Evolutionary conservation across 2,797 vertebrate genomes (phyloP).

Genomic region (Tolypeutes matacus): DNA sequence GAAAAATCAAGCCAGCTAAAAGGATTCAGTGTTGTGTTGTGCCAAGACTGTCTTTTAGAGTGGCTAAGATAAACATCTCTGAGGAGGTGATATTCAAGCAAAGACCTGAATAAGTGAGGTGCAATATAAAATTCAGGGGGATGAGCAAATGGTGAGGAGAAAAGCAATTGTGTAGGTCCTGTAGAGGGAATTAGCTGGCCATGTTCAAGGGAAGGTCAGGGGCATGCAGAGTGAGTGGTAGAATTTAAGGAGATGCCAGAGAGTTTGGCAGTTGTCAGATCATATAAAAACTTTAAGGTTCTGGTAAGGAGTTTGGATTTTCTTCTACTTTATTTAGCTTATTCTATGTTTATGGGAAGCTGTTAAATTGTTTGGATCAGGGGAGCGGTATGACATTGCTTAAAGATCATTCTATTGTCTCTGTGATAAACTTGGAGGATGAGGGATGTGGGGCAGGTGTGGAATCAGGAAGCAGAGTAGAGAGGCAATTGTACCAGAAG

Average conservation of each 20-base stretch:
- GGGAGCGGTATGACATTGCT: not conserved
- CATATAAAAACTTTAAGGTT: not conserved
- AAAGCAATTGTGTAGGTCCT: not conserved
- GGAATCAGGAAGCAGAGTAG: not conserved
- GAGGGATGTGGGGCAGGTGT: not conserved
- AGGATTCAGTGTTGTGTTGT: not conserved
- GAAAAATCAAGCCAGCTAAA: not conserved
- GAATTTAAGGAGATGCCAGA: not conserved
- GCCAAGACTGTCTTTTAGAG: not conserved
- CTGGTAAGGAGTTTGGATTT: not conserved
- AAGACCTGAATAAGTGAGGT: not conserved
- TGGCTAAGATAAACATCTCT: not conserved
- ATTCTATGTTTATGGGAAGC: not conserved
- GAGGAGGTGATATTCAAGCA: not conserved
- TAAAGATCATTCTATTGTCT: not conserved
- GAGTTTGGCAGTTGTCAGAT: not conserved
- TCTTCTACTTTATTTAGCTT: slow-evolving; percentile 6
- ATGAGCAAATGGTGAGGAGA: not conserved
- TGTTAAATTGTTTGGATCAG: not conserved
- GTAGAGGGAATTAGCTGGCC: not conserved
- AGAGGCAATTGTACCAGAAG: not conserved
- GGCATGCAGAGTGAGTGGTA: not conserved
- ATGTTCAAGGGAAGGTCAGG: not conserved
- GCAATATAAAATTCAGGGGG: not conserved
- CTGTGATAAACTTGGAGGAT: not conserved